Percentiles rank a stretch among this genome's conserved stretches.
Evolutionary conservation across 2,888 invertebrate genomes (phyloP).

Genomic region (Orchesella flavescens): DNA sequence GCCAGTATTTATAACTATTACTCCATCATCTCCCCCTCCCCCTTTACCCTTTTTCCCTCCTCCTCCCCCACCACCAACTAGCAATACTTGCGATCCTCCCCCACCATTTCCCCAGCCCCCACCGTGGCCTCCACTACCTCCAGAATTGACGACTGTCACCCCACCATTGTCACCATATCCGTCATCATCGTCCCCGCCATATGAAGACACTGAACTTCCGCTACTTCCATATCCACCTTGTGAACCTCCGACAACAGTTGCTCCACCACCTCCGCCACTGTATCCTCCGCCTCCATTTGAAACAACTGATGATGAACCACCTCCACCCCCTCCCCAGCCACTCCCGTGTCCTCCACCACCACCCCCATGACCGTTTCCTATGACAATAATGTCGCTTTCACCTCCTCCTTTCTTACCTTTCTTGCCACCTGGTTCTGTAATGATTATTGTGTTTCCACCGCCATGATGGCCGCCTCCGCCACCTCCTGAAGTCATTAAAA

Average conservation of each 20-base stretch:
- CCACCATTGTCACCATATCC: constrained; percentile 48
- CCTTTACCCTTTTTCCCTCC: constrained; percentile 18
- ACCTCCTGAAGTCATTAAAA: constrained; percentile 28
- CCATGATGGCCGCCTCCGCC: constrained; percentile 21
- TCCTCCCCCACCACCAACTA: constrained; percentile 45
- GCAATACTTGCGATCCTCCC: constrained; percentile 41
- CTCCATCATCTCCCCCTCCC: constrained; percentile 16
- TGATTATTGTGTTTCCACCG: constrained; percentile 1
- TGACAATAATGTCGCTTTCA: constrained; percentile 32
- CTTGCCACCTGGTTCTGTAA: background rate
- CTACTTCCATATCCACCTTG: constrained; percentile 43
- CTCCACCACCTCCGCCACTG: background rate
- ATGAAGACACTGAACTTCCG: constrained; percentile 25
- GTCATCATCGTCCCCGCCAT: constrained; percentile 33
- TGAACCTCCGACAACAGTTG: constrained; percentile 20
- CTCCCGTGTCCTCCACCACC: constrained; percentile 14
- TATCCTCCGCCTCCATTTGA: constrained; percentile 9
- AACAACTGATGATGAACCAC: constrained; percentile 25
- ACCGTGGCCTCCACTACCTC: constrained; percentile 23
- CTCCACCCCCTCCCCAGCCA: constrained; percentile 24
- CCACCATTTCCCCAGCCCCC: constrained; percentile 41
- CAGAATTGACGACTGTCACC: constrained; percentile 50
- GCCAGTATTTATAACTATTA: constrained; percentile 34
- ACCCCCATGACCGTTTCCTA: constrained; percentile 35
- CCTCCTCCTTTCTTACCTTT: constrained; percentile 34